Percentiles rank a stretch among this genome's conserved stretches.
phyloP scores from a whole-genome alignment of 2,888 invertebrate genomes.

The Noctua fimbriata region DNA sequence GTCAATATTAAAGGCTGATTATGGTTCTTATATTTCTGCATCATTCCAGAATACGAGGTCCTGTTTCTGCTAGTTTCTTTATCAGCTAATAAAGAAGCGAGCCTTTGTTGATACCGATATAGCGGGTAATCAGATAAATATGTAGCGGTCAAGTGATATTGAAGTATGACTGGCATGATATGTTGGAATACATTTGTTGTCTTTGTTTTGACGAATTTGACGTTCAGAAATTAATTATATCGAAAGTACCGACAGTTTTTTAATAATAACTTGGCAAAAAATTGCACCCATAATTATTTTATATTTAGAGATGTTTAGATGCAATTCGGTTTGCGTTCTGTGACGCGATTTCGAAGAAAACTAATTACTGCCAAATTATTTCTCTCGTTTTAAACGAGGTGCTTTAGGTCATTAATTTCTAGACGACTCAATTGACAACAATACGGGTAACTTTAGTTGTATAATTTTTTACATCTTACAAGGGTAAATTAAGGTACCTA shows the following conservation, averaged over 20 bases:
- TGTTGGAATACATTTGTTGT: background rate
- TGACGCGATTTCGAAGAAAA: too few relatives aligned
- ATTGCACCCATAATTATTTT: too few relatives aligned
- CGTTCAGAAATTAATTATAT: too few relatives aligned
- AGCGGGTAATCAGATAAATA: constrained; percentile 31
- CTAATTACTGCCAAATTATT: too few relatives aligned
- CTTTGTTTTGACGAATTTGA: constrained; percentile 15
- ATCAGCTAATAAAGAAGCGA: constrained; percentile 18
- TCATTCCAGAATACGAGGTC: background rate
- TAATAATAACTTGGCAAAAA: too few relatives aligned
- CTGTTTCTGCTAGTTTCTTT: background rate
- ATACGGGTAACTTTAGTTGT: background rate
- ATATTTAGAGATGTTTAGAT: too few relatives aligned
- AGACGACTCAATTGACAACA: background rate
- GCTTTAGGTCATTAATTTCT: background rate
- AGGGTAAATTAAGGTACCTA: background rate
- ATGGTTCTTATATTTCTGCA: background rate
- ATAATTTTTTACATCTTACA: background rate
- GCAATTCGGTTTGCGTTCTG: too few relatives aligned
- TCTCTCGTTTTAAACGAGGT: too few relatives aligned
- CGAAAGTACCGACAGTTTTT: too few relatives aligned
- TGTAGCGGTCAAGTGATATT: constrained; percentile 27
- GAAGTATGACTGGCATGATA: constrained; percentile 16
- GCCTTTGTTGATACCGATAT: constrained; percentile 42
- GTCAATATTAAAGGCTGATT: background rate